These are phyloP conservation scores for Heliothis peltigera DNA, from an alignment of 2,888 invertebrate genomes.

Conservation along the genomic window DNA sequence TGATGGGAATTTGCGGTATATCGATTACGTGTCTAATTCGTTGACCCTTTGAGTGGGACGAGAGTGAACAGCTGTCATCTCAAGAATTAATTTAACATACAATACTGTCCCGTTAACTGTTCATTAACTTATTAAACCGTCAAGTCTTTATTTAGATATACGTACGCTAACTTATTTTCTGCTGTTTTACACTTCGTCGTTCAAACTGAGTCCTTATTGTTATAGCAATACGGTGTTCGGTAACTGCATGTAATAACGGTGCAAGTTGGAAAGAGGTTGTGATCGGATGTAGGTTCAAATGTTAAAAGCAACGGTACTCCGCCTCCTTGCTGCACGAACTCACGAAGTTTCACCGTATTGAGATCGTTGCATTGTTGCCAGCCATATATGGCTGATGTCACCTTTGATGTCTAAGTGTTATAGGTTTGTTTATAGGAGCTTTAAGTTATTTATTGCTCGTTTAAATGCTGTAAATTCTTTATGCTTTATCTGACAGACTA, in stretches of 20 bases:
- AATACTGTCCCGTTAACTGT: slow-evolving; percentile 64
- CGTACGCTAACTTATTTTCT: slow-evolving; percentile 22
- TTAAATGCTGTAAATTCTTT: too few relatives aligned
- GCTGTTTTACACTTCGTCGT: slow-evolving; percentile 20
- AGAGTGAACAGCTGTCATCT: slow-evolving; percentile 61
- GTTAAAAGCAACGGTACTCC: slow-evolving; percentile 66
- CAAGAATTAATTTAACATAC: slow-evolving; percentile 65
- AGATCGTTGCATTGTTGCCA: slow-evolving; percentile 55
- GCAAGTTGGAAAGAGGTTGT: slow-evolving; percentile 55
- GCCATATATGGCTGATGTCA: slow-evolving; percentile 43
- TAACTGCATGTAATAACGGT: slow-evolving; percentile 8
- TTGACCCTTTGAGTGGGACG: slow-evolving; percentile 43
- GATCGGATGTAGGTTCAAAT: slow-evolving; percentile 63
- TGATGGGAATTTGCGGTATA: slow-evolving; percentile 9
- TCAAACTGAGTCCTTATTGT: slow-evolving; percentile 17
- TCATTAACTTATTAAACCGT: slow-evolving; percentile 65
- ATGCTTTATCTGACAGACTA: neutral
- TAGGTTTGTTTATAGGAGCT: neutral
- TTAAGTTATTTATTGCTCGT: too few relatives aligned
- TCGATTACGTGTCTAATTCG: slow-evolving; percentile 25
- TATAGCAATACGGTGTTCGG: slow-evolving; percentile 19
- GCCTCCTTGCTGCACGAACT: slow-evolving; percentile 64
- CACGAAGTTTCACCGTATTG: slow-evolving; percentile 58
- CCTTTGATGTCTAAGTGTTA: slow-evolving; percentile 27
- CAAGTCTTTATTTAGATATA: slow-evolving; percentile 56